Evolutionary conservation across 2,888 invertebrate species (phyloP).

Genomic region (Catonia carolina): DNA sequence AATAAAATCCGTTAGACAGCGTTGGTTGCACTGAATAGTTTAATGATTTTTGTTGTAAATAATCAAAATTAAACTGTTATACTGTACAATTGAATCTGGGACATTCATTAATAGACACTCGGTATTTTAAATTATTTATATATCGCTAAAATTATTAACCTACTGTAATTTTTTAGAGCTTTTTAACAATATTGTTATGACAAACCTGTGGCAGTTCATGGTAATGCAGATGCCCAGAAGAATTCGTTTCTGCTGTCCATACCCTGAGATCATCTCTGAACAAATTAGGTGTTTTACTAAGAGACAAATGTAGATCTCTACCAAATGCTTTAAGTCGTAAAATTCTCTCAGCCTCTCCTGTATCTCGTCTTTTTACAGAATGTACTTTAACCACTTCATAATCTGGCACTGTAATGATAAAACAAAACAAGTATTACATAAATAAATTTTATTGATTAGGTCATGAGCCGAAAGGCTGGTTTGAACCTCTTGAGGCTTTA

Average conservation of each 20-base stretch:
- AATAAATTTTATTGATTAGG: not conserved
- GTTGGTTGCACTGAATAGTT: too few relatives aligned
- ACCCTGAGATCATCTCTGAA: slow-evolving; percentile 71
- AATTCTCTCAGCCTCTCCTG: slow-evolving; percentile 41
- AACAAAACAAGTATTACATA: not conserved
- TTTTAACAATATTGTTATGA: too few relatives aligned
- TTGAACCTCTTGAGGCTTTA: too few relatives aligned
- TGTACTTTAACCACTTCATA: slow-evolving; percentile 79
- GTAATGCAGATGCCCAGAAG: slow-evolving; percentile 71
- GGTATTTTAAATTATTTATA: too few relatives aligned
- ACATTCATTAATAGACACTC: too few relatives aligned
- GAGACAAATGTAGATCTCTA: slow-evolving; percentile 60
- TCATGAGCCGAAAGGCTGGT: too few relatives aligned
- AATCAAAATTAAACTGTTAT: too few relatives aligned
- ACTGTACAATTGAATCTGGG: too few relatives aligned
- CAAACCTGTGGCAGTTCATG: slow-evolving; percentile 69
- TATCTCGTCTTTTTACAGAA: slow-evolving; percentile 40
- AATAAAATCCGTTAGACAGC: too few relatives aligned
- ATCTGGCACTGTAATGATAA: slow-evolving; percentile 57
- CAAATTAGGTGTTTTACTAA: slow-evolving; percentile 70
- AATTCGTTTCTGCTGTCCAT: slow-evolving; percentile 72
- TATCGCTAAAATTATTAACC: too few relatives aligned
- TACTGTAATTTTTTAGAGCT: too few relatives aligned
- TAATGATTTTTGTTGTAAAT: too few relatives aligned
- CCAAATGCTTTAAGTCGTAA: slow-evolving; percentile 78